phyloP scores from a whole-genome alignment of 2,113 vertebrate genomes.

The Aythya baeri region DNA sequence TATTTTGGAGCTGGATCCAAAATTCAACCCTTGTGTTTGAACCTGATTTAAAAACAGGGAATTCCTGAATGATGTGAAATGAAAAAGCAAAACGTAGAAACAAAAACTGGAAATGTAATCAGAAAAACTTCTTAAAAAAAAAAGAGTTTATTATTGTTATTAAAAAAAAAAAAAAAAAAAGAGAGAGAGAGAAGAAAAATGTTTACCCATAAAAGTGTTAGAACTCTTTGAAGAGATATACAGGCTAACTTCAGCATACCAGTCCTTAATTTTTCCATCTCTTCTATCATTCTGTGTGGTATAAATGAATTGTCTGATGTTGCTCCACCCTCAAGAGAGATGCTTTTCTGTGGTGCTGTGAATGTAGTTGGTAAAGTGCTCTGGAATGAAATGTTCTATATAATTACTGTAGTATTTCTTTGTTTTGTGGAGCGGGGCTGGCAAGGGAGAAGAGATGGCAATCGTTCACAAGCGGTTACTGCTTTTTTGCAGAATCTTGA shows the following conservation, averaged over 20 bases:
- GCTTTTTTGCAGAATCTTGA: neutral
- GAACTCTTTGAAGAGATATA: neutral
- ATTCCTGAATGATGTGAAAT: neutral
- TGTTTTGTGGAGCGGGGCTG: neutral
- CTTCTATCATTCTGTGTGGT: neutral
- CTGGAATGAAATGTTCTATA: neutral
- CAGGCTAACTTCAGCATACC: neutral
- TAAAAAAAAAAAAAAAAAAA: no score
- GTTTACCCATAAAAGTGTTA: neutral
- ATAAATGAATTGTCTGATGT: neutral
- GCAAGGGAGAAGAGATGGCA: neutral
- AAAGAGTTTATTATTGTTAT: neutral
- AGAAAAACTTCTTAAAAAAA: neutral
- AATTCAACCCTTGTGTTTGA: neutral
- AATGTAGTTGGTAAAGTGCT: neutral
- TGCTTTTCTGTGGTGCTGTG: neutral
- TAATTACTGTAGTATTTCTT: neutral
- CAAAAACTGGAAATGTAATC: neutral
- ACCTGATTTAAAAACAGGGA: neutral
- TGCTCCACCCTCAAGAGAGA: neutral
- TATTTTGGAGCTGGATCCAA: neutral
- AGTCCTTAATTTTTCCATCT: neutral
- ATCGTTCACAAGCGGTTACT: accelerated
- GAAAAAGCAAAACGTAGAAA: neutral
- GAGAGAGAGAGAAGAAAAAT: no score